Evolutionary conservation across 2,888 invertebrate genomes (phyloP), one percentile per base, ranked within the genome.

Genomic region (Perizoma affinitatum): DNA sequence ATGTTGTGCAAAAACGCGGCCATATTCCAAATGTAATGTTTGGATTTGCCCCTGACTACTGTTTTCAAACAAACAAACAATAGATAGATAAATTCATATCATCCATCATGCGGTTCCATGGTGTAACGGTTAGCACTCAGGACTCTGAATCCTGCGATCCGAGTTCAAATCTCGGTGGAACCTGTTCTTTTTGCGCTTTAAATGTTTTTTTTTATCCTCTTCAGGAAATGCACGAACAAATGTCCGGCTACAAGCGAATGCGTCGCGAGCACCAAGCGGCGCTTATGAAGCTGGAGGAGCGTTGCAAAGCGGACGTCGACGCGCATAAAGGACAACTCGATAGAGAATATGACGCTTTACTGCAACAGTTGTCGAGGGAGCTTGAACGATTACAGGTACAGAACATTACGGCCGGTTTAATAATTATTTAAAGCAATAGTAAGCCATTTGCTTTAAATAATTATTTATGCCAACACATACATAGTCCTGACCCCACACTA

Each of bases 201-300:
- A 52, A 11, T 10, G 11, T 40, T 57, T 42, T 10, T 42, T 34
- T 58, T 41, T 36, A 52, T 69, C 69, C 45, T 46, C 68, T 72
- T 33, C 97, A 99, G 93, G 99, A 99, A 90, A 98, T 99, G 97
- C 97, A 98, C 90, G 99, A 99, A 88, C 99, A 99, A 93, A 99
- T 99, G 98, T 97, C 98, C 55, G 98, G 98, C 33, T 99, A 99
- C 92, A 99, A 99, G 90, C 95, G 99, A 69, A 98, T 99, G 97
- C 94, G 99, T 66, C 95, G 98, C 68, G 98, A 98, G 85, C 99
- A 99, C 89, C 99, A 99, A 88, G 97, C 98, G 72, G 98, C 98
- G 70, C 93, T 99, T 78, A 93, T 96, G 51, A 96, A 98, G 94
- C 94, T 99, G 74, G 99, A 99, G 87, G 98, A 98, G 86, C 96